Conservation (phyloP, 2,888 invertebrate genomes). For the Gortyna flavago region DNA sequence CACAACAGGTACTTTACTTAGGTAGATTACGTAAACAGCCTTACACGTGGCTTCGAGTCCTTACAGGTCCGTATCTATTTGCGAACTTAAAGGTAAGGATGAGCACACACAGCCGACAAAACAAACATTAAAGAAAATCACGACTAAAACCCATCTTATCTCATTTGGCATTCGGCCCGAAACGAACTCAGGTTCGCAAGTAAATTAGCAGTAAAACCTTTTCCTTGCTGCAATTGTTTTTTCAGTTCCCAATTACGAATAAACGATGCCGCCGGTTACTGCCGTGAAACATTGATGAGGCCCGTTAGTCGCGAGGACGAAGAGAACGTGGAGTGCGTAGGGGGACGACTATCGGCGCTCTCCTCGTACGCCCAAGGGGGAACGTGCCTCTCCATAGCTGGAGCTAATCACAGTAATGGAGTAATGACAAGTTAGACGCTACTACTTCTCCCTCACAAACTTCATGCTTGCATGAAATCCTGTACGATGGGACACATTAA, state of each 20-base stretch:
- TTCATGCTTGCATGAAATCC: constrained; percentile 65
- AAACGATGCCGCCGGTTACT: constrained; percentile 81
- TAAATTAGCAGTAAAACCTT: constrained; percentile 83
- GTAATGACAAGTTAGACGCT: constrained; percentile 83
- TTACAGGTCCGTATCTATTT: constrained; percentile 24
- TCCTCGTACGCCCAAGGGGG: constrained; percentile 59
- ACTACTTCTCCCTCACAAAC: constrained; percentile 74
- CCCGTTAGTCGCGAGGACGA: constrained; percentile 71
- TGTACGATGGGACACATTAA: constrained; percentile 68
- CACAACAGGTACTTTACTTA: background rate
- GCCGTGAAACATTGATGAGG: constrained; percentile 87
- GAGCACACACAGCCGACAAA: constrained; percentile 50
- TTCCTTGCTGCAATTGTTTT: constrained; percentile 81
- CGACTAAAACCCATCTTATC: constrained; percentile 63
- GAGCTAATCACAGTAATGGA: constrained; percentile 86
- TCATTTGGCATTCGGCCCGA: constrained; percentile 77
- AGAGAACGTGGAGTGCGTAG: constrained; percentile 46
- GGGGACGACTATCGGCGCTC: constrained; percentile 57
- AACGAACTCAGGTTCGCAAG: constrained; percentile 70
- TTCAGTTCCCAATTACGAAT: constrained; percentile 85
- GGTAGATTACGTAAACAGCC: constrained; percentile 14
- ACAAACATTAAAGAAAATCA: constrained; percentile 56
- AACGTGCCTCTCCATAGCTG: constrained; percentile 54
- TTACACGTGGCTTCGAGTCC: constrained; percentile 12
- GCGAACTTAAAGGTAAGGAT: constrained; percentile 42